A percentile compares a stretch with the other conserved stretches of the same genome.
phyloP scores from a whole-genome alignment of 2,797 vertebrate species.

The Tachyglossus aculeatus region DNA sequence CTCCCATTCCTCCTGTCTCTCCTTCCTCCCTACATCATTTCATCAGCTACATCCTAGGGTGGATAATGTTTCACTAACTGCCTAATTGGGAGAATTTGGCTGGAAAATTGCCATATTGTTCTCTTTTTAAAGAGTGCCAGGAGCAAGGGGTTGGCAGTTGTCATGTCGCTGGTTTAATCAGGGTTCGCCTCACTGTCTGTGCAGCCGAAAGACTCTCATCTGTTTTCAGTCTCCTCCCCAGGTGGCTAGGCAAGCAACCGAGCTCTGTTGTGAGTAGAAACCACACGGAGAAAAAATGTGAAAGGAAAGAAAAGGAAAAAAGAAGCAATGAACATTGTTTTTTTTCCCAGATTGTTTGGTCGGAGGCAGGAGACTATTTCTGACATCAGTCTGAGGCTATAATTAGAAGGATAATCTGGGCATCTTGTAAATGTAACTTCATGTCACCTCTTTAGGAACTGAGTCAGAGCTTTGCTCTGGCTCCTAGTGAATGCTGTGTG shows the following conservation, averaged over 20 bases:
- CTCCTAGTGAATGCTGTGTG: constrained; percentile 35
- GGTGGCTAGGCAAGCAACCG: constrained; percentile 26
- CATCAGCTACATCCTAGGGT: constrained; percentile 36
- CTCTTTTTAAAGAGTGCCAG: constrained; percentile 54
- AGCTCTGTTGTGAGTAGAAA: constrained; percentile 22
- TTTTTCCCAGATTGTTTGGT: background rate
- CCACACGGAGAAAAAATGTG: background rate
- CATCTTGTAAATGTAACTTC: constrained; percentile 42
- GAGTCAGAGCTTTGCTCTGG: constrained; percentile 39
- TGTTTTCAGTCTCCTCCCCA: constrained; percentile 31
- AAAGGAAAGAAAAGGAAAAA: background rate
- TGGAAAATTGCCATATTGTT: constrained; percentile 40
- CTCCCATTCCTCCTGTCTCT: background rate
- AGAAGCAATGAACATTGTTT: background rate
- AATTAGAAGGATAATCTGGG: constrained; percentile 48
- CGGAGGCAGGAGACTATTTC: constrained; percentile 51
- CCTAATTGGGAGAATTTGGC: constrained; percentile 53
- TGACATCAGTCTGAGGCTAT: constrained; percentile 28
- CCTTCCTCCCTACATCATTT: constrained; percentile 12
- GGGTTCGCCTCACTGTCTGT: background rate
- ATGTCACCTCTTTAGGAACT: constrained; percentile 36
- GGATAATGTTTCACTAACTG: constrained; percentile 54
- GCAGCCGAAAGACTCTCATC: constrained; percentile 11
- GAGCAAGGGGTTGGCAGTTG: constrained; percentile 32
- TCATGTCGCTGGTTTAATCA: constrained; percentile 51